A percentile compares a stretch with the other conserved stretches of the same genome.
phyloP scores from a whole-genome alignment of 2,888 invertebrate genomes.

The Minunthozetes semirufus region DNA sequence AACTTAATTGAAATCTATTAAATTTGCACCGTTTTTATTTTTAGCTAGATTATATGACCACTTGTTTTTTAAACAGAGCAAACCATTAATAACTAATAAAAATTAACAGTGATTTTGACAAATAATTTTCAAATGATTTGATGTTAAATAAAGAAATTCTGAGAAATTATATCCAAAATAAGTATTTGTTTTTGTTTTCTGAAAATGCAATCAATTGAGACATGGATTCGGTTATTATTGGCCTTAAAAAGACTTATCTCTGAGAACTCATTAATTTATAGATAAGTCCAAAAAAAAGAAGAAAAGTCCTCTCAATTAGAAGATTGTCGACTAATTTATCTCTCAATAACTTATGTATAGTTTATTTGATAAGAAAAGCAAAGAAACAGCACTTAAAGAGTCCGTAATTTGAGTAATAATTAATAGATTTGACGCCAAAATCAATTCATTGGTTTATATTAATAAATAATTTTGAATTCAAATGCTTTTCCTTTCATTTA shows the following conservation, averaged over 20 bases:
- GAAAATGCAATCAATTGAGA: no score
- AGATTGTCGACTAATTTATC: neutral
- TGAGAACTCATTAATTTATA: neutral
- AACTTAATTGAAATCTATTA: no score
- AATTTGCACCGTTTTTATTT: no score
- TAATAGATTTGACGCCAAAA: neutral
- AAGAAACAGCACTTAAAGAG: conserved; percentile 5
- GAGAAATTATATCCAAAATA: no score
- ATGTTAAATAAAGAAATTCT: no score
- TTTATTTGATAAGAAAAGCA: conserved; percentile 5
- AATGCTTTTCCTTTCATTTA: neutral
- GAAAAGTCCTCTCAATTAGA: neutral
- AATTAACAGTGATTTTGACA: no score
- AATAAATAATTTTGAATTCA: neutral
- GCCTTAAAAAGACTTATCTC: neutral
- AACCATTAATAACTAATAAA: no score
- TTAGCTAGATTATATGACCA: no score
- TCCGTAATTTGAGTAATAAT: neutral
- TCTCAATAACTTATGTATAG: neutral
- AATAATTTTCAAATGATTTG: no score
- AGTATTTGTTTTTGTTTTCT: no score
- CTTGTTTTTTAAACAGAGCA: no score
- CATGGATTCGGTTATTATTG: neutral
- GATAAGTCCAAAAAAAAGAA: neutral
- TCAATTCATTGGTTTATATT: neutral